Evolutionary conservation across 2,888 invertebrate genomes (phyloP).

Genomic region (Drosophila diplacantha): DNA sequence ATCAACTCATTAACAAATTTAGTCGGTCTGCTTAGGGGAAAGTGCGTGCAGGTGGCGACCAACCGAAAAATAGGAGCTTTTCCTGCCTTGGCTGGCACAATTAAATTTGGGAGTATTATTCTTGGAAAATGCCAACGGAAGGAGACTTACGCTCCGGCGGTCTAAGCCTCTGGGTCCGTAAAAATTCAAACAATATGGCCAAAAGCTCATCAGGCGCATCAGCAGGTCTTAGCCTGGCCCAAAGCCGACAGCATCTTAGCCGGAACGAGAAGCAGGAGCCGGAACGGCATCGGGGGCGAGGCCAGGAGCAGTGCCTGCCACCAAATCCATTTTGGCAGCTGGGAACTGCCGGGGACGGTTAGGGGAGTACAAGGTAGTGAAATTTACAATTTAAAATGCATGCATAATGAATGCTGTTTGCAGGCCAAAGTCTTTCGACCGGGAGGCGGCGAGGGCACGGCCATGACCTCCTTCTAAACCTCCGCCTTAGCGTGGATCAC

Average conservation of each 20-base stretch:
- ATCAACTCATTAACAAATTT: constrained; percentile 26
- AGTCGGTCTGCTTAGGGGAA: not conserved
- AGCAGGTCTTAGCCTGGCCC: constrained; percentile 56
- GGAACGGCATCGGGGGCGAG: not conserved
- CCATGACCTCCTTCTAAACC: constrained; percentile 32
- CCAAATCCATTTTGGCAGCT: constrained; percentile 45
- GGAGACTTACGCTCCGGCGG: constrained; percentile 4
- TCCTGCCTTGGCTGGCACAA: constrained; percentile 15
- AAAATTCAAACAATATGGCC: constrained; percentile 64
- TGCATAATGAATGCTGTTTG: constrained; percentile 67
- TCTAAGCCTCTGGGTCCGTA: constrained; percentile 43
- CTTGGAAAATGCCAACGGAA: constrained; percentile 17
- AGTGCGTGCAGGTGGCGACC: not conserved
- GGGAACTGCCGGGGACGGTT: constrained; percentile 9
- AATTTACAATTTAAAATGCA: constrained; percentile 70
- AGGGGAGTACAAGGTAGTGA: constrained; percentile 42
- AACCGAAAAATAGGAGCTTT: not conserved
- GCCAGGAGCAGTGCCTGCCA: constrained; percentile 18
- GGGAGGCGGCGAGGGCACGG: constrained; percentile 29
- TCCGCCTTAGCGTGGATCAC: too few relatives aligned
- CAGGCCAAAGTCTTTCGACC: constrained; percentile 56
- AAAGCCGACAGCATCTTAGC: constrained; percentile 46
- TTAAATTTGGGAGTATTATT: constrained; percentile 49
- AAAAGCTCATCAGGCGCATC: constrained; percentile 66
- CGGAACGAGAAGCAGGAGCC: constrained; percentile 9